Evolutionary conservation across 2,113 vertebrate genomes (phyloP).

Genomic region (Eurypyga helias): DNA sequence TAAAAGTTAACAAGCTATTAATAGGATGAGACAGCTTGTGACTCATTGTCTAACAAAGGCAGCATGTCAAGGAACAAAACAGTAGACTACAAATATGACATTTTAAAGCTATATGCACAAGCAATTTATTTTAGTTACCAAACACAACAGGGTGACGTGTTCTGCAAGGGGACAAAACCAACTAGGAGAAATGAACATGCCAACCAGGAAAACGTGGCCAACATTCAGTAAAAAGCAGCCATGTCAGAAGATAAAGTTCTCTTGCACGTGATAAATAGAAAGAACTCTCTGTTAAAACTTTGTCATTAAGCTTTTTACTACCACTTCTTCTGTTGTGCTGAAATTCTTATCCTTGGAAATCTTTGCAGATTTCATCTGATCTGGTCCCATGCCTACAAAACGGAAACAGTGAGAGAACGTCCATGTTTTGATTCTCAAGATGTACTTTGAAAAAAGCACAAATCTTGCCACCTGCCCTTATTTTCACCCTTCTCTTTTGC

Average conservation of each 20-base stretch:
- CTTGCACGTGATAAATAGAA: not conserved
- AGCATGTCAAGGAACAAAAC: not conserved
- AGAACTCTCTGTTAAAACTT: not conserved
- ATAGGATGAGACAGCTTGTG: slow-evolving; percentile 42
- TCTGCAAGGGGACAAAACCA: not conserved
- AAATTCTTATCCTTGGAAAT: not conserved
- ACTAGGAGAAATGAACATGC: not conserved
- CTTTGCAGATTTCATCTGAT: not conserved
- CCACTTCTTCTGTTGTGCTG: not conserved
- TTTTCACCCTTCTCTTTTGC: not conserved
- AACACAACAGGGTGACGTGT: not conserved
- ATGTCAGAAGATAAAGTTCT: not conserved
- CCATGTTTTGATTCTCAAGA: not conserved
- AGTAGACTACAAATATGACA: not conserved
- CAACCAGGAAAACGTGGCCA: not conserved
- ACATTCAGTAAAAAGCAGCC: not conserved
- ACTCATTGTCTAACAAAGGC: slow-evolving; percentile 47
- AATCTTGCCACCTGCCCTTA: not conserved
- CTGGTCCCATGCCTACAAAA: not conserved
- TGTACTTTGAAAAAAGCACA: not conserved
- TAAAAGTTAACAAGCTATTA: slow-evolving; percentile 56
- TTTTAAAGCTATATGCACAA: slow-evolving; percentile 9
- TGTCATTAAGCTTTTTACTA: not conserved
- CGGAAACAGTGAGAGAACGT: not conserved
- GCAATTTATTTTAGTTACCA: not conserved